Conservation (phyloP, 2,113 vertebrate genomes). For the Menura novaehollandiae region DNA sequence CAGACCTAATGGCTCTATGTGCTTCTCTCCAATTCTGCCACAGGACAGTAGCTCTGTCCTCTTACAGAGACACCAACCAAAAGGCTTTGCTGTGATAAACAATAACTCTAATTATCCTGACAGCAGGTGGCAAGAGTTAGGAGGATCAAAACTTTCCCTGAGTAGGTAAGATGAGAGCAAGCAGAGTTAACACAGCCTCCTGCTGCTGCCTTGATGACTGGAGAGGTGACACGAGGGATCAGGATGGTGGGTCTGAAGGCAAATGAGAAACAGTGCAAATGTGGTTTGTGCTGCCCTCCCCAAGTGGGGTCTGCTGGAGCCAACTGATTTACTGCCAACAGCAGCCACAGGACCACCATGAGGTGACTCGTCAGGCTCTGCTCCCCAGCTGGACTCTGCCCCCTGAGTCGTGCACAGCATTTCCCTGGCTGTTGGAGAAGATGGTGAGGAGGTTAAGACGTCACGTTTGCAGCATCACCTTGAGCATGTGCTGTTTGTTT, state of each 20-base stretch:
- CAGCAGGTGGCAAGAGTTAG: not conserved
- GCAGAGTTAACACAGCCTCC: not conserved
- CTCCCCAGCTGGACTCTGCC: not conserved
- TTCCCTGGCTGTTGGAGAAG: not conserved
- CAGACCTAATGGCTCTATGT: not conserved
- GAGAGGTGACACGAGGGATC: not conserved
- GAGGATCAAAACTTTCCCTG: not conserved
- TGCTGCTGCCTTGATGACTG: not conserved
- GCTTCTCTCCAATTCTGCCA: not conserved
- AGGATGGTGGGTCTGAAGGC: not conserved
- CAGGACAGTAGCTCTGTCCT: not conserved
- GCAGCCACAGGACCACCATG: not conserved
- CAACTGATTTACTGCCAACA: not conserved
- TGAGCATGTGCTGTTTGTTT: not conserved
- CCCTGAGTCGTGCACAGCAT: not conserved
- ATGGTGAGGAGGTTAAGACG: not conserved
- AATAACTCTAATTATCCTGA: not conserved
- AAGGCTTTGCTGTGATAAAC: not conserved
- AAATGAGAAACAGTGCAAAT: accelerated
- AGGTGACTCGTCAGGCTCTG: not conserved
- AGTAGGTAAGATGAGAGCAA: not conserved
- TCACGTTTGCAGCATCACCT: not conserved
- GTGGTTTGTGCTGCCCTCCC: not conserved
- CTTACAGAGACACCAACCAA: not conserved
- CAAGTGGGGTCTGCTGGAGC: not conserved